phyloP scores from a whole-genome alignment of 1,140 invertebrate species.

The Trichoplusia ni region DNA sequence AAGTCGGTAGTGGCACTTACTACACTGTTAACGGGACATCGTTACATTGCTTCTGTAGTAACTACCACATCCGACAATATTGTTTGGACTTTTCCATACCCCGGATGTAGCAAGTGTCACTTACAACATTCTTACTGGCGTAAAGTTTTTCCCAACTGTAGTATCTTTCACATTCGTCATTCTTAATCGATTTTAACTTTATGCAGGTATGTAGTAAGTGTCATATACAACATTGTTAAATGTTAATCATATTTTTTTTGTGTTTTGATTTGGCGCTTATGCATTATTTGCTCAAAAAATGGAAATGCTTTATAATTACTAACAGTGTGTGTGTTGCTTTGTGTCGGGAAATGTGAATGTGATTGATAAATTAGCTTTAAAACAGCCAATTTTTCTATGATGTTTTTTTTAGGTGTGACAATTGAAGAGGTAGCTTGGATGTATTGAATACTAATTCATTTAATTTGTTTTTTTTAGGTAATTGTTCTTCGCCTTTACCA shows the following conservation, averaged over 20 bases:
- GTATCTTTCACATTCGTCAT: constrained; percentile 19
- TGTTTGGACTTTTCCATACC: constrained; percentile 15
- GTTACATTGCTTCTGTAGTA: constrained; percentile 9
- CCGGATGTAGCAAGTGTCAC: background rate
- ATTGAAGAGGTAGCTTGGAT: background rate
- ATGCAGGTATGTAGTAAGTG: constrained; percentile 16
- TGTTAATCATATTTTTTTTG: constrained; percentile 4
- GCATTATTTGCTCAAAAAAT: constrained; percentile 1
- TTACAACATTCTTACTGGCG: constrained; percentile 18
- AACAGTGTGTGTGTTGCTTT: too few species aligned
- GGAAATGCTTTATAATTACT: too few species aligned
- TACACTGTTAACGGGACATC: constrained; percentile 17
- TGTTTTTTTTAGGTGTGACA: background rate
- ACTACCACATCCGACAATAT: constrained; percentile 14
- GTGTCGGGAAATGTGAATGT: too few species aligned
- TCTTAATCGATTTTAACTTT: constrained; percentile 16
- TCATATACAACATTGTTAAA: constrained; percentile 4
- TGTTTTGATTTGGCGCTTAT: constrained; percentile 8
- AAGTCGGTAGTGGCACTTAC: constrained; percentile 15
- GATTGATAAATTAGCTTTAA: background rate
- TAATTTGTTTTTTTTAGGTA: constrained; percentile 17
- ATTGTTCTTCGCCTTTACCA: constrained; percentile 1
- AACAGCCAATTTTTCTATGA: constrained; percentile 2
- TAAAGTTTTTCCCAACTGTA: constrained; percentile 17
- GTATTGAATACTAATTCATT: constrained; percentile 4